Conservation (phyloP, 2,113 vertebrate genomes). For the Clarias gariepinus region DNA sequence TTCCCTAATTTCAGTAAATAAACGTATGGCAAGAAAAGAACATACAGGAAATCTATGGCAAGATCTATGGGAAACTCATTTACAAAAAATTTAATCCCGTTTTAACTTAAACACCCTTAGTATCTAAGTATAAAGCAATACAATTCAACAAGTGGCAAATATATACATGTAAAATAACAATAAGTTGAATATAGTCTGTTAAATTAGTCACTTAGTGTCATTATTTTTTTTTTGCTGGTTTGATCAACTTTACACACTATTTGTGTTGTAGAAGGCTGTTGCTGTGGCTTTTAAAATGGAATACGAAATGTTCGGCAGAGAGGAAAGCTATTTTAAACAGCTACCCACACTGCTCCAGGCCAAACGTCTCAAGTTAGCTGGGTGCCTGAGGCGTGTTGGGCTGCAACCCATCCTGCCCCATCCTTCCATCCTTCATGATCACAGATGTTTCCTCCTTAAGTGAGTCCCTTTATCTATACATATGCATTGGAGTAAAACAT, state of each 20-base stretch:
- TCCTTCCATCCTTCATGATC: slow-evolving; percentile 90
- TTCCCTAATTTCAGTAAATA: too few relatives aligned
- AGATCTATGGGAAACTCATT: background rate
- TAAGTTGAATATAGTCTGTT: background rate
- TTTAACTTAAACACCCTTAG: background rate
- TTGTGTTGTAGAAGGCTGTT: slow-evolving; percentile 79
- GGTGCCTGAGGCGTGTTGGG: slow-evolving; percentile 77
- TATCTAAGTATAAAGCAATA: background rate
- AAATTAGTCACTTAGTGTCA: too few relatives aligned
- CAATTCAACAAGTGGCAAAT: background rate
- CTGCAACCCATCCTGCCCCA: slow-evolving; percentile 80
- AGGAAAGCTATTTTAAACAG: slow-evolving; percentile 87
- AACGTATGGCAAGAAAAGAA: background rate
- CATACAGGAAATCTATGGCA: background rate
- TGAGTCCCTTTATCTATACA: slow-evolving; percentile 68
- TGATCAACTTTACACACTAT: background rate
- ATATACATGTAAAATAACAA: background rate
- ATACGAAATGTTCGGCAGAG: slow-evolving; percentile 69
- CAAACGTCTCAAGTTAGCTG: slow-evolving; percentile 77
- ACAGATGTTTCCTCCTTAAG: slow-evolving; percentile 85
- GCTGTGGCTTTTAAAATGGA: slow-evolving; percentile 82
- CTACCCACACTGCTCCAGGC: slow-evolving; percentile 71
- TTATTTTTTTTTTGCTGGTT: background rate
- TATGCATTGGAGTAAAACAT: background rate
- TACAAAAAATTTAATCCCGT: too few relatives aligned